A percentile compares a stretch with the other conserved stretches of the same genome.
Conservation (phyloP, 2,888 invertebrate species). For the Chouioia cunea region DNA sequence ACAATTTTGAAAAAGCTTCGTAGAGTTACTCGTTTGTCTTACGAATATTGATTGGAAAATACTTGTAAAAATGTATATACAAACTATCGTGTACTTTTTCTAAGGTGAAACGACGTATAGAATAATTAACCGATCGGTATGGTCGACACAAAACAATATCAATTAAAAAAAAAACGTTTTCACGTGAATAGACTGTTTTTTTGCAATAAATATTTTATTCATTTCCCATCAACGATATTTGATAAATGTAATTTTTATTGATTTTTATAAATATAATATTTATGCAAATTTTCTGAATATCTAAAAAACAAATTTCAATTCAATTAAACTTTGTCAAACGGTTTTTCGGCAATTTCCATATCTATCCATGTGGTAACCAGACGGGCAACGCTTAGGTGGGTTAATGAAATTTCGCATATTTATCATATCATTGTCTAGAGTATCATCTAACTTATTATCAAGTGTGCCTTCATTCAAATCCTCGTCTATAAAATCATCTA, state of each 20-base stretch:
- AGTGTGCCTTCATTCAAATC: too few relatives aligned
- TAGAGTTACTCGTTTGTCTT: not conserved
- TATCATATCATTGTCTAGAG: not conserved
- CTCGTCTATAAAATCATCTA: too few relatives aligned
- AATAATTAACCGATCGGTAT: too few relatives aligned
- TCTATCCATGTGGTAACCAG: not conserved
- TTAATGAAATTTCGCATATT: not conserved
- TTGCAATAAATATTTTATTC: too few relatives aligned
- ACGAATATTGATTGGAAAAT: not conserved
- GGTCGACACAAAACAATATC: too few relatives aligned
- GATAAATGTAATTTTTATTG: too few relatives aligned
- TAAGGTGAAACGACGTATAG: too few relatives aligned
- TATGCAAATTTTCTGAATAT: not conserved
- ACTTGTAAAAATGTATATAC: constrained; percentile 17
- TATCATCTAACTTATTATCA: not conserved
- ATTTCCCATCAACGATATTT: too few relatives aligned
- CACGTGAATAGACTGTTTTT: too few relatives aligned
- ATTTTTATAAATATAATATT: too few relatives aligned
- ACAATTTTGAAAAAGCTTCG: constrained; percentile 57
- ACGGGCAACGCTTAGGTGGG: not conserved
- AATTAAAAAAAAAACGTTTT: too few relatives aligned
- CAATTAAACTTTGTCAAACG: too few relatives aligned
- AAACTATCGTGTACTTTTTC: not conserved
- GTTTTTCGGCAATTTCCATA: constrained; percentile 4
- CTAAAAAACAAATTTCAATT: not conserved